These are phyloP conservation scores for Zeuzera pyrina DNA, from an alignment of 2,888 invertebrate species.

Conservation along the genomic window DNA sequence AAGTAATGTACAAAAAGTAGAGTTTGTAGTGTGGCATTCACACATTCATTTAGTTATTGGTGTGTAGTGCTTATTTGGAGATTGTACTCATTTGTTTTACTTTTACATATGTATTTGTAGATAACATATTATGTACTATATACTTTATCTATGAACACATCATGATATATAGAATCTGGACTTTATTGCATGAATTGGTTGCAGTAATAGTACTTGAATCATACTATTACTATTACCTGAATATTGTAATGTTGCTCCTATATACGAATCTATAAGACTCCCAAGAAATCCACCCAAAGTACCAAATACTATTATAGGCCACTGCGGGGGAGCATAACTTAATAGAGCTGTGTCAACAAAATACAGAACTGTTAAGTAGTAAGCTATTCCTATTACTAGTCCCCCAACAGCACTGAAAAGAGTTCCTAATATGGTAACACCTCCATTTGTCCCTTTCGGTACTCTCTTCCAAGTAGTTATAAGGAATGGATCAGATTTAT, in stretches of 20 bases:
- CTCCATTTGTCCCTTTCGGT: conserved; percentile 92
- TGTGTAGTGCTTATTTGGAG: too few relatives aligned
- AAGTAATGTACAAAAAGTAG: too few relatives aligned
- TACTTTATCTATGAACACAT: neutral
- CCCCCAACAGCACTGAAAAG: conserved; percentile 77
- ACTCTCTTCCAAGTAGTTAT: conserved; percentile 83
- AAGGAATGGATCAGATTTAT: conserved; percentile 78
- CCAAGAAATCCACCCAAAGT: conserved; percentile 84
- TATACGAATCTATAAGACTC: conserved; percentile 85
- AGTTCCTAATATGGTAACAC: conserved; percentile 78
- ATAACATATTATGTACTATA: too few relatives aligned
- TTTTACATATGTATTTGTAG: too few relatives aligned
- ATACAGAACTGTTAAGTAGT: conserved; percentile 78
- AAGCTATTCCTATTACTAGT: conserved; percentile 78
- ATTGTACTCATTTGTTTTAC: too few relatives aligned
- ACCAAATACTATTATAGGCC: conserved; percentile 83
- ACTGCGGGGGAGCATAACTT: conserved; percentile 78
- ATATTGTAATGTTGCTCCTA: conserved; percentile 90
- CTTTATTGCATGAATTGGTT: too few relatives aligned
- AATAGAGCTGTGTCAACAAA: conserved; percentile 74
- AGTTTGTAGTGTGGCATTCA: too few relatives aligned
- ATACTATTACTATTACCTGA: conserved; percentile 77
- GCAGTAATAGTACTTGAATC: neutral
- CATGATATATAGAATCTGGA: neutral
- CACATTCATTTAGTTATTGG: too few relatives aligned